These are phyloP conservation scores for Nothobranchius kuhntae DNA, from an alignment of 2,113 vertebrate genomes.

Conservation along the genomic window DNA sequence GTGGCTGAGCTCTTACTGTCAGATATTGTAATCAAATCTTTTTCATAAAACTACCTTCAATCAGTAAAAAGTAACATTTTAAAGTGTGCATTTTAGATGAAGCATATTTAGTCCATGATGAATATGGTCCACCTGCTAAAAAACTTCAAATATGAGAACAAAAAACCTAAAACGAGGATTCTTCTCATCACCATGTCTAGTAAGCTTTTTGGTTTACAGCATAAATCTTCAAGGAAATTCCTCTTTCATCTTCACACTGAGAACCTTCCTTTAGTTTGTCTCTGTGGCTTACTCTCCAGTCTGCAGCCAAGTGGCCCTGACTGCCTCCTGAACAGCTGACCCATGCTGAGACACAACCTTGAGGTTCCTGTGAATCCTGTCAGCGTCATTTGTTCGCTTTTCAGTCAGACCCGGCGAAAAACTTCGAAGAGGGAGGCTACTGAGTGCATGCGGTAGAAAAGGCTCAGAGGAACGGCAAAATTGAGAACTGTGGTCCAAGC, in stretches of 20 bases:
- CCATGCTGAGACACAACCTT: slow-evolving; percentile 37
- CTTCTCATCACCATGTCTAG: slow-evolving; percentile 14
- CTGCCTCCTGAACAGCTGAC: slow-evolving; percentile 51
- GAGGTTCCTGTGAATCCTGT: slow-evolving; percentile 42
- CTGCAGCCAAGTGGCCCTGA: slow-evolving; percentile 47
- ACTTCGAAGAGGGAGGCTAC: slow-evolving; percentile 95
- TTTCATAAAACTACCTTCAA: slow-evolving; percentile 6
- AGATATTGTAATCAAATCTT: slow-evolving; percentile 12
- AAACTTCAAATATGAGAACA: slow-evolving; percentile 37
- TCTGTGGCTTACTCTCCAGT: slow-evolving; percentile 47
- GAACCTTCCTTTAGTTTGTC: slow-evolving; percentile 22
- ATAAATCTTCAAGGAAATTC: slow-evolving; percentile 41
- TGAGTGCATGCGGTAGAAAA: slow-evolving; percentile 98
- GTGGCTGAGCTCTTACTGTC: background rate
- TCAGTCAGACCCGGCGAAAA: slow-evolving; percentile 85
- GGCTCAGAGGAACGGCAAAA: slow-evolving; percentile 93
- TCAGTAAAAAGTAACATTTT: slow-evolving; percentile 29
- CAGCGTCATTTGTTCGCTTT: slow-evolving; percentile 19
- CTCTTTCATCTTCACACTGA: slow-evolving; percentile 27
- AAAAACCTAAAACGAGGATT: slow-evolving; percentile 19
- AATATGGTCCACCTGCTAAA: slow-evolving; percentile 4
- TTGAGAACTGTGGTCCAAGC: slow-evolving; percentile 96
- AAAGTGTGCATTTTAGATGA: slow-evolving; percentile 21
- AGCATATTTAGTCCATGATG: slow-evolving; percentile 16
- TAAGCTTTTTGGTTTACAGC: slow-evolving; percentile 18